Evolutionary conservation across 2,113 vertebrate genomes (phyloP).

Genomic region (Danionella cerebrum): DNA sequence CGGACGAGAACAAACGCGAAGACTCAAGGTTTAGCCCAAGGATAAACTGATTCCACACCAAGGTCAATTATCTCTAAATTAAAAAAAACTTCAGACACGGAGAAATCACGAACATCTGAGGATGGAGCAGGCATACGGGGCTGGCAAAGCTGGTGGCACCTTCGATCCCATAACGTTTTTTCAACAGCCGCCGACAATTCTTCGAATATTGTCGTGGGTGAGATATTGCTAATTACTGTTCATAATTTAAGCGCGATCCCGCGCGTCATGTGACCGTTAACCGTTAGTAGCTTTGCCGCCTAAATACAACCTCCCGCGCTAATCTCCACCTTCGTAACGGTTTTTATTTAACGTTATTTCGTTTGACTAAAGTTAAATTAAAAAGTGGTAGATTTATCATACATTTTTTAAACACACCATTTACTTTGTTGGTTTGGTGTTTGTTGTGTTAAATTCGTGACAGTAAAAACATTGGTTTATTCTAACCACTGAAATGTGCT

Average conservation of each 20-base stretch:
- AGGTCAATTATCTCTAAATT: slow-evolving; percentile 12
- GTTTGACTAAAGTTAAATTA: no score
- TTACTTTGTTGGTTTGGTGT: no score
- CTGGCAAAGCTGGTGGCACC: slow-evolving; percentile 50
- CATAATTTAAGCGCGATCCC: slow-evolving; percentile 11
- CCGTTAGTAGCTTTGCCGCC: not conserved
- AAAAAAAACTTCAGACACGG: slow-evolving; percentile 15
- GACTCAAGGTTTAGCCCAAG: no score
- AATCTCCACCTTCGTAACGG: not conserved
- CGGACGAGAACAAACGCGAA: not conserved
- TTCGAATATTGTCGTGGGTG: slow-evolving; percentile 52
- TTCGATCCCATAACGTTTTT: slow-evolving; percentile 50
- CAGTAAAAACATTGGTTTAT: no score
- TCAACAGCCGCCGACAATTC: slow-evolving; percentile 51
- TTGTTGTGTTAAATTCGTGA: no score
- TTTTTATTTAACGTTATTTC: not conserved
- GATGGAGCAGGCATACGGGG: slow-evolving; percentile 57
- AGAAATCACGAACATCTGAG: not conserved
- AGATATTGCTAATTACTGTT: not conserved
- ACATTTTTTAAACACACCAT: no score
- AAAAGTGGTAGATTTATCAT: no score
- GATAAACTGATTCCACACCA: slow-evolving; percentile 2
- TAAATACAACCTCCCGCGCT: not conserved
- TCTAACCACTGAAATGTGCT: no score
- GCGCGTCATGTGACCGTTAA: slow-evolving; percentile 36